These are phyloP conservation scores for Eupithecia exiguata DNA, from an alignment of 2,888 invertebrate species.

Conservation along the genomic window DNA sequence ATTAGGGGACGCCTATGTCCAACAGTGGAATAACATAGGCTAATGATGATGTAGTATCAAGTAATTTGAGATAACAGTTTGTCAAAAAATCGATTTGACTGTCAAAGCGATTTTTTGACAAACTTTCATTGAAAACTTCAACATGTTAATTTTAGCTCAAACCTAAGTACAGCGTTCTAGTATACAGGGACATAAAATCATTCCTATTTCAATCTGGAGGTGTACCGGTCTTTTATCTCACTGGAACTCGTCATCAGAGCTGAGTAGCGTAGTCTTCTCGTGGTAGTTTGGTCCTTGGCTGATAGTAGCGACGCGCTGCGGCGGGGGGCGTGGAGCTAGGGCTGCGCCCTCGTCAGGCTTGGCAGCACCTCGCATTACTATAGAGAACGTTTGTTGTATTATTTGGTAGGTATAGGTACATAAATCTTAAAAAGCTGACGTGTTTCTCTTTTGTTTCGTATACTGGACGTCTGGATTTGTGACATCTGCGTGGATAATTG, in stretches of 20 bases:
- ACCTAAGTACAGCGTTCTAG: not conserved
- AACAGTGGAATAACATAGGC: too few relatives aligned
- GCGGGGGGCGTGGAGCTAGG: constrained; percentile 84
- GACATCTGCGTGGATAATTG: too few relatives aligned
- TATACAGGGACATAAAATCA: not conserved
- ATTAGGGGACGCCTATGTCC: too few relatives aligned
- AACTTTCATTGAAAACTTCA: not conserved
- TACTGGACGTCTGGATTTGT: too few relatives aligned
- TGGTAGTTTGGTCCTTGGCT: constrained; percentile 91
- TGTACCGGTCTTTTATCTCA: constrained; percentile 64
- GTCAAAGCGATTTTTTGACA: not conserved
- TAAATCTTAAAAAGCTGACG: too few relatives aligned
- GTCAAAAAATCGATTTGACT: too few relatives aligned
- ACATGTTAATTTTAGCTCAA: not conserved
- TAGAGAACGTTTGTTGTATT: constrained; percentile 9
- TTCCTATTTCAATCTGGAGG: not conserved
- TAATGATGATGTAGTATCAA: too few relatives aligned
- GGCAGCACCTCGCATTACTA: constrained; percentile 77
- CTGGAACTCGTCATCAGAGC: constrained; percentile 98
- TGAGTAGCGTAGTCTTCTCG: constrained; percentile 97
- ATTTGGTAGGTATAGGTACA: not conserved
- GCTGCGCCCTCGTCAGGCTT: constrained; percentile 76
- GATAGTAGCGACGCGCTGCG: constrained; percentile 91
- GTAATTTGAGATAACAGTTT: too few relatives aligned
- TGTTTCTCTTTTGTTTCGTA: too few relatives aligned